These are phyloP conservation scores for Crematogaster levior DNA, from an alignment of 2,888 invertebrate species.

Conservation along the genomic window DNA sequence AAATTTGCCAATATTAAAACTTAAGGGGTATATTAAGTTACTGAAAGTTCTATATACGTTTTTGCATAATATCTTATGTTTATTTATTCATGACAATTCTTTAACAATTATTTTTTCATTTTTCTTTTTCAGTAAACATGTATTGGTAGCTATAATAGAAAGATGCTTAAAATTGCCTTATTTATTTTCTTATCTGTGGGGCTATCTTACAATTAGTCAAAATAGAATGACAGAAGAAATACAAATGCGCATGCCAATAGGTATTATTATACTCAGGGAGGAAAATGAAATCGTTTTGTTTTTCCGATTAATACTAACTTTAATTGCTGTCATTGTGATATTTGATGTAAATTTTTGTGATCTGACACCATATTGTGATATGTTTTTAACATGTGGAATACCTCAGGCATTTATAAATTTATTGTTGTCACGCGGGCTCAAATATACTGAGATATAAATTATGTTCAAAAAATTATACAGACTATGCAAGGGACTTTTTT, in stretches of 20 bases:
- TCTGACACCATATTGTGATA: not conserved
- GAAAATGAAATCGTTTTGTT: not conserved
- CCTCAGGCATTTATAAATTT: conserved; percentile 34
- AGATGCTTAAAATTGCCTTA: not conserved
- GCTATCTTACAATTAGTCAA: too few relatives aligned
- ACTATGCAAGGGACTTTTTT: not conserved
- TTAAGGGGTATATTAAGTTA: not conserved
- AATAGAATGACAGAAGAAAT: not conserved
- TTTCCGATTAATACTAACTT: conserved; percentile 1
- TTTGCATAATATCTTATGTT: not conserved
- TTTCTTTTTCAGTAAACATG: not conserved
- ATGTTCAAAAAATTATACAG: not conserved
- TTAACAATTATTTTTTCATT: not conserved
- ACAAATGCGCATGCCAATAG: not conserved
- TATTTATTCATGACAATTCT: not conserved
- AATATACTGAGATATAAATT: not conserved
- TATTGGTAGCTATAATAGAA: not conserved
- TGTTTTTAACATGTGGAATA: not conserved
- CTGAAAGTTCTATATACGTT: not conserved
- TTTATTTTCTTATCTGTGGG: not conserved
- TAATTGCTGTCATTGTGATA: conserved; percentile 29
- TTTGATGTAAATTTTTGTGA: not conserved
- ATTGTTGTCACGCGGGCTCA: not conserved
- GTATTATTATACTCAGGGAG: not conserved
- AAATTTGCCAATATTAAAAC: not conserved